Conservation (phyloP, 2,113 vertebrate genomes). For the Silurus glanis region DNA sequence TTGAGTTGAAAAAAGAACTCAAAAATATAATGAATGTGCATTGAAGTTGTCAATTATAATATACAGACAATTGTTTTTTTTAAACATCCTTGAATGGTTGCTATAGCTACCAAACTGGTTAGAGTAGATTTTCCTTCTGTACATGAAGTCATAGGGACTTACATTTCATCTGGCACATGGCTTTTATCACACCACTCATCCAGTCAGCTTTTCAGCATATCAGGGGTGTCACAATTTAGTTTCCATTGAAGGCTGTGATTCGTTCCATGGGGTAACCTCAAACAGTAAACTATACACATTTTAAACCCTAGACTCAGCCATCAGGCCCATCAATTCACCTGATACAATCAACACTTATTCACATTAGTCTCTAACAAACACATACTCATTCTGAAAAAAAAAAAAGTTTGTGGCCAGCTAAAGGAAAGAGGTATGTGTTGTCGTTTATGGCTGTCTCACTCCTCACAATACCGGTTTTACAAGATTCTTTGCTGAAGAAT, state of each 20-base stretch:
- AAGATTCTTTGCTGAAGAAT: slow-evolving; percentile 62
- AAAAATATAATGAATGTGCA: background rate
- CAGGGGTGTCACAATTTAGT: slow-evolving; percentile 54
- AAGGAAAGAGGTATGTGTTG: slow-evolving; percentile 52
- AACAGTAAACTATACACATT: slow-evolving; percentile 48
- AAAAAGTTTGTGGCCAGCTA: background rate
- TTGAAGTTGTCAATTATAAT: background rate
- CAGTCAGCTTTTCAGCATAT: slow-evolving; percentile 57
- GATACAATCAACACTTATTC: background rate
- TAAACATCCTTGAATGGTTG: background rate
- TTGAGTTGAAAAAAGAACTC: background rate
- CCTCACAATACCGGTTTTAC: slow-evolving; percentile 53
- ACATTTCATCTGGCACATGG: slow-evolving; percentile 56
- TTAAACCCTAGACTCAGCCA: slow-evolving; percentile 51
- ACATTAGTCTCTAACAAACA: background rate
- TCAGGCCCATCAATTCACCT: slow-evolving; percentile 38
- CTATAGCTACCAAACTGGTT: background rate
- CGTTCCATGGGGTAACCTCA: slow-evolving; percentile 55
- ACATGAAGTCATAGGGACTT: slow-evolving; percentile 54
- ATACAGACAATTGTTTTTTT: background rate
- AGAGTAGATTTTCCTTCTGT: background rate
- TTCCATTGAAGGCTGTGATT: slow-evolving; percentile 54
- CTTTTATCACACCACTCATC: slow-evolving; percentile 60
- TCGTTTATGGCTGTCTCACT: background rate
- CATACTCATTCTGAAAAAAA: background rate